Percentiles rank a stretch among this genome's conserved stretches.
Evolutionary conservation across 2,113 vertebrate species (phyloP).

Genomic region (Cololabis saira): DNA sequence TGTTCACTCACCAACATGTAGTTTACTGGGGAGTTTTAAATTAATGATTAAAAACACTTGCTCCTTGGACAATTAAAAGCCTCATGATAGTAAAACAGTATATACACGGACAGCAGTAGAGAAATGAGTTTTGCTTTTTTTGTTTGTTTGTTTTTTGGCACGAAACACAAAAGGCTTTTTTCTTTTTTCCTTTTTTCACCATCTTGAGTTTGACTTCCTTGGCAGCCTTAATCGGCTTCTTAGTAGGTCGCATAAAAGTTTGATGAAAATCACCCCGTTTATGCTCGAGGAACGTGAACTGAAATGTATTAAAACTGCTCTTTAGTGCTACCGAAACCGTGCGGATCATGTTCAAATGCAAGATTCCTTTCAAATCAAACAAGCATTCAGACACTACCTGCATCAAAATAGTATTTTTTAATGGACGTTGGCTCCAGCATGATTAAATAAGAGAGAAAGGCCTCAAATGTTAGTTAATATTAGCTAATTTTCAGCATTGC

Average conservation of each 20-base stretch:
- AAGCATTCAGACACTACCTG: constrained; percentile 38
- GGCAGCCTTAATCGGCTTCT: constrained; percentile 17
- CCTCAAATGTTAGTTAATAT: constrained; percentile 33
- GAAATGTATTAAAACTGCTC: constrained; percentile 15
- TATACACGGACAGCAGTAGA: constrained; percentile 59
- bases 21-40: constrained; percentile 17
- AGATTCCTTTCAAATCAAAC: constrained; percentile 43
- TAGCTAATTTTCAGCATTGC: constrained; percentile 36
- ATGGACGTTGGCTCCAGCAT: constrained; percentile 42
- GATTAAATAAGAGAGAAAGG: constrained; percentile 31
- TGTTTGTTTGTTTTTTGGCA: constrained; percentile 53
- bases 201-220: constrained; percentile 13
- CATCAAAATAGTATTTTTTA: constrained; percentile 42
- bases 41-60: neutral
- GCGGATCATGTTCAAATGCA: constrained; percentile 24
- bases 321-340: constrained; percentile 10
- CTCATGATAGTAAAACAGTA: constrained; percentile 51
- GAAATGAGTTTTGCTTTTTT: constrained; percentile 40
- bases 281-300: constrained; percentile 21
- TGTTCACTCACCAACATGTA: neutral
- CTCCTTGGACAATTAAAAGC: neutral
- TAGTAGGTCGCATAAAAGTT: constrained; percentile 33
- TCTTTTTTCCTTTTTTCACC: neutral
- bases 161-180: constrained; percentile 29
- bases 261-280: constrained; percentile 19